These are phyloP conservation scores for Equus quagga DNA, from an alignment of 2,113 vertebrate genomes.

Conservation along the genomic window DNA sequence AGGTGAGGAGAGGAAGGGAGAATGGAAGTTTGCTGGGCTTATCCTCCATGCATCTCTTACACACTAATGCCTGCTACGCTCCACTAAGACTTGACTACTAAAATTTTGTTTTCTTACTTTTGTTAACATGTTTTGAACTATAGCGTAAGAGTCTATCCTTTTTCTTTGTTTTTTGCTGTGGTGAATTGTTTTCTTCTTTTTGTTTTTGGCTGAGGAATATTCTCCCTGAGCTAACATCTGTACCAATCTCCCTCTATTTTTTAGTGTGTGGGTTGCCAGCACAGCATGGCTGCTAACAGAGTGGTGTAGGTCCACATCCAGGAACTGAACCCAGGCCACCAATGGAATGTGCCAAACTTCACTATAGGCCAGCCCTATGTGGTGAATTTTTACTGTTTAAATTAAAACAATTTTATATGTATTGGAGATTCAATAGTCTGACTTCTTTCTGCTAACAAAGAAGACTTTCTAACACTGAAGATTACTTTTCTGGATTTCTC, in stretches of 20 bases:
- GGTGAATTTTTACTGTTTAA: not conserved
- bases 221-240: too few relatives aligned
- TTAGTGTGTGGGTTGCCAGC: too few relatives aligned
- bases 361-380: too few relatives aligned
- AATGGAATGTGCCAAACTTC: too few relatives aligned
- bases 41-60: not conserved
- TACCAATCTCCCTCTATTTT: too few relatives aligned
- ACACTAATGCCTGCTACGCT: not conserved
- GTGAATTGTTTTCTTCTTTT: not conserved
- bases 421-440: not conserved
- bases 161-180: not conserved
- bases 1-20: too few relatives aligned
- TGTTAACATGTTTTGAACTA: not conserved
- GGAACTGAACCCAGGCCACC: too few relatives aligned
- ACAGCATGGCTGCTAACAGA: too few relatives aligned
- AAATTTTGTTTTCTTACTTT: not conserved
- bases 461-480: not conserved
- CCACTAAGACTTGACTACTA: not conserved
- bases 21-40: not conserved
- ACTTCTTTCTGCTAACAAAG: not conserved
- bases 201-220: not conserved
- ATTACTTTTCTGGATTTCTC: not conserved
- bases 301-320: too few relatives aligned
- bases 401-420: not conserved
- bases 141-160: not conserved